Evolutionary conservation across 2,888 invertebrate genomes (phyloP), one percentile per base, ranked within the genome.

Genomic region (Pachycephus smyrnensis): DNA sequence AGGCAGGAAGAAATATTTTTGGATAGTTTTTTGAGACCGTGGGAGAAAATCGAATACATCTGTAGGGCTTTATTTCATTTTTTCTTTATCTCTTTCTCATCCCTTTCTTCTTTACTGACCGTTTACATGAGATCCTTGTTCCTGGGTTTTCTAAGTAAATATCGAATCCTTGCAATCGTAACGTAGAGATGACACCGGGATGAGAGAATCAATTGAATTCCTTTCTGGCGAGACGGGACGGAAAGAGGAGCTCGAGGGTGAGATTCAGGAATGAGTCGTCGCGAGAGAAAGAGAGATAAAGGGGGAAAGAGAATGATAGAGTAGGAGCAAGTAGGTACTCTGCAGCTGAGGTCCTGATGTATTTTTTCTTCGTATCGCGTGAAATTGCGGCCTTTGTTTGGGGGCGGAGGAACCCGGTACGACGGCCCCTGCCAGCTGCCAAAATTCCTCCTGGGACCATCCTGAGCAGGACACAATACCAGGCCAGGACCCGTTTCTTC

Each of bases 361-460:
- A 76, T 83, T 77, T 32, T 73, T 71, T 82, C 69, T 30, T 69
- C 40, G 37, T 73, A 73, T 75, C 80, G 69, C 73, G 31, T 73
- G 79, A 83, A 83, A 84, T 82, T 79, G 76, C 78, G 80, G 79
- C 78, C 83, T 84, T 82, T 84, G 84, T 83, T 80, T 77, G 83
- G 73, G 77, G 36, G 76, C 73, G 76, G 79, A 78, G 78, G 37
- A 79, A 74, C 79, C 68, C 75, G 71, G 73, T 69, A 68, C 69
- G n/a, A 71, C 75, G 78, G 31, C 73, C 33, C 68, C 37, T 15
- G 76, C 33, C 73, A 69, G 79, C 75, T 76, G 78, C 82, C 79
- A 74, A 82, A 80, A 79, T 80, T 81, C 77, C 71, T 71, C 40
- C 6, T 30, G 71, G 71, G 71, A 71, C 71, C 71, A 32, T 55